Evolutionary conservation across 2,797 vertebrate genomes (phyloP).

Genomic region (Graptemys geographica): DNA sequence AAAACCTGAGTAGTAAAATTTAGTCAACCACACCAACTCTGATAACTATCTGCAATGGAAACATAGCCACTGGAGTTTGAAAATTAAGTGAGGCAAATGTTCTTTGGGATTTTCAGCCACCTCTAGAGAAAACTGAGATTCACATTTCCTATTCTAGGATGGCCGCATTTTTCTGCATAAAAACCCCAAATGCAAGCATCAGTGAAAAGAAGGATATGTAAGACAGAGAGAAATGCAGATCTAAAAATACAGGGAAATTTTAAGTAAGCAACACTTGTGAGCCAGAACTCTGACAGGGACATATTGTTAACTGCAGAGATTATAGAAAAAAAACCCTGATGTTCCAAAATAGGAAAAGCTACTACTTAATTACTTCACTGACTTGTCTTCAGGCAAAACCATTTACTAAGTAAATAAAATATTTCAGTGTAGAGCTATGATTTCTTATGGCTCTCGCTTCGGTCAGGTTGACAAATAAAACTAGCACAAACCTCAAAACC

Average conservation of each 20-base stretch:
- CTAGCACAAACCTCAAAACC: slow-evolving; percentile 66
- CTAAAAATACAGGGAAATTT: not conserved
- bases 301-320: slow-evolving; percentile 19
- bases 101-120: not conserved
- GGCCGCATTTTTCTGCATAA: not conserved
- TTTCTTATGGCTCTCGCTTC: slow-evolving; percentile 51
- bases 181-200: not conserved
- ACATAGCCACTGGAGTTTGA: slow-evolving; percentile 33
- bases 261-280: slow-evolving; percentile 2
- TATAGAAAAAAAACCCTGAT: not conserved
- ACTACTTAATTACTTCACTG: slow-evolving; percentile 32
- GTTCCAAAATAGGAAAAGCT: slow-evolving; percentile 14
- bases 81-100: not conserved
- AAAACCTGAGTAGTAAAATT: slow-evolving; percentile 36
- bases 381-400: slow-evolving; percentile 26
- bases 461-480: slow-evolving; percentile 74
- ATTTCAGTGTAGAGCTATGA: slow-evolving; percentile 43
- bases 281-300: slow-evolving; percentile 25
- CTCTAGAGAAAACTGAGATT: not conserved
- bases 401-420: slow-evolving; percentile 57
- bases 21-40: not conserved
- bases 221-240: slow-evolving; percentile 30
- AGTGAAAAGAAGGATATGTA: not conserved
- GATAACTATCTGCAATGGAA: not conserved
- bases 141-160: not conserved